Evolutionary conservation across 92 coral and sea anemone genomes (phyloP), one percentile per base, ranked within the genome.

Genomic region (Epizoanthus rinbou): DNA sequence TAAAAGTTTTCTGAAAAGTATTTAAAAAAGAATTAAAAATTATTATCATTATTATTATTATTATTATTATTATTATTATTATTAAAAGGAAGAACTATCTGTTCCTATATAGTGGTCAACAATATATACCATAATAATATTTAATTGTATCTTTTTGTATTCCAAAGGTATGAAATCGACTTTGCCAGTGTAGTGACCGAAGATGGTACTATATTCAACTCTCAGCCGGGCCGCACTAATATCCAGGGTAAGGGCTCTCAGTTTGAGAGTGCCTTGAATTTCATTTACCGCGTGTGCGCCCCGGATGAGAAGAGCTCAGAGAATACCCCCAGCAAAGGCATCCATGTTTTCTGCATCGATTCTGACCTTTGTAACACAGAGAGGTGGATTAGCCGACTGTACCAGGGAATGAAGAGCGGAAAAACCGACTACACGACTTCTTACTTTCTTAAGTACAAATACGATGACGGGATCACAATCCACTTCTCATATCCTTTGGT

Each of bases 101-200:
- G 1, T 50, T 50, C 54, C 54, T 50, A 50, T 50, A 50, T 50
- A 50, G 14, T 11, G 54, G 3, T 50, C 14, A 10, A 50, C 54
- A 50, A 2, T 50, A 10, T 24, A 8, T 17, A 13, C 33, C n/a
- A 18, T 57, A 6, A 4, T n/a, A 69, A 41, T 6, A 6, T 43
- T 73, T 17, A 1, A 69, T 52, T 68, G n/a, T 28, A 16, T 21
- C 18, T 68, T 4, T 7, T 73, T 73, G 25, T 37, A 35, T 23
- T 37, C 53, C 54, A 52, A 23, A 86, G 90, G 75, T 81, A 64
- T 53, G 57, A 81, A 54, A 81, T 86, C 39, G 86, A 74, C 85
- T 80, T 86, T 73, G 90, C 90, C 5, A 86, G 86, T 25, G 82
- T 86, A 41, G 90, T 81, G 65, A 86, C 90, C 33, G 90, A 74